Conservation (phyloP, 2,797 vertebrate genomes). For the Dallia pectoralis region DNA sequence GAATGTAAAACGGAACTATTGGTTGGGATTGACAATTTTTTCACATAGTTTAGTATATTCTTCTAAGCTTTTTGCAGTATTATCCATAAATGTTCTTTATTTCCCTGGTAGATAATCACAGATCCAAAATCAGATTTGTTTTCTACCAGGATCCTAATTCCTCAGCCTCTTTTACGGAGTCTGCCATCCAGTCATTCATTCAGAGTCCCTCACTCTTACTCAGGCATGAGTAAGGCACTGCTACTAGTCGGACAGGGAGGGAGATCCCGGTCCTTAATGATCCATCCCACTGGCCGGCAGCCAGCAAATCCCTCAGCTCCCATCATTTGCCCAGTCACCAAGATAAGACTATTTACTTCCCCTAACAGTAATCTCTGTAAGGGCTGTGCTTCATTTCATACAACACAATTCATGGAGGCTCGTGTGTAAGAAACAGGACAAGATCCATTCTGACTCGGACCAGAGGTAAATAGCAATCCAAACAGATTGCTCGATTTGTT, state of each 20-base stretch:
- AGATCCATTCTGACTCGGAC: constrained; percentile 13
- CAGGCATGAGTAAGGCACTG: background rate
- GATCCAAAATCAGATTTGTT: no score
- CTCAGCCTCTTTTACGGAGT: background rate
- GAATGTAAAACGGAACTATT: no score
- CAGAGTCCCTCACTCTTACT: background rate
- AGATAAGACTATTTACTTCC: background rate
- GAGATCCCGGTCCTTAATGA: background rate
- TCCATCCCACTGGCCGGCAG: background rate
- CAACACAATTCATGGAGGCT: background rate
- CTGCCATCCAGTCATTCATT: background rate
- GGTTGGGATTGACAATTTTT: no score
- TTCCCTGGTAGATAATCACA: no score
- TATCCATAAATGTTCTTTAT: no score
- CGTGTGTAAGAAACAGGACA: constrained; percentile 16
- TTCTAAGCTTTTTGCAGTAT: no score
- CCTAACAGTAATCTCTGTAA: background rate
- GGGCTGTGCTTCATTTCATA: background rate
- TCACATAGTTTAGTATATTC: no score
- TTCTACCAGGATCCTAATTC: no score
- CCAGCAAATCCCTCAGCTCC: background rate
- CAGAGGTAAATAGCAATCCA: background rate
- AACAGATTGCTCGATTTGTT: constrained; percentile 2
- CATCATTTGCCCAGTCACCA: background rate
- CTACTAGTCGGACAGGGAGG: background rate